These are phyloP conservation scores for Carettochelys insculpta DNA, from an alignment of 2,113 vertebrate species.

Conservation along the genomic window DNA sequence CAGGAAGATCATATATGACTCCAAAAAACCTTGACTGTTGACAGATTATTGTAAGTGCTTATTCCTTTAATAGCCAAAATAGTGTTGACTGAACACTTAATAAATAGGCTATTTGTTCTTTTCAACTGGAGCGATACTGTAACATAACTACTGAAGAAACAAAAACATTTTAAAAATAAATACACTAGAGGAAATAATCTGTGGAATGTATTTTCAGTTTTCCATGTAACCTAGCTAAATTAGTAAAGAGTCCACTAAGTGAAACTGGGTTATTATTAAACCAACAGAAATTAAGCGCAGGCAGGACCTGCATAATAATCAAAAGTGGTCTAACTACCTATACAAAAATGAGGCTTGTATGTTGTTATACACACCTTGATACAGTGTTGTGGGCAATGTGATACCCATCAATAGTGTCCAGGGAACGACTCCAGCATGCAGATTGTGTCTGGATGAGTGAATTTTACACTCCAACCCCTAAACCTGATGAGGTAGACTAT, in stretches of 20 bases:
- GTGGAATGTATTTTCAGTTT: conserved; percentile 47
- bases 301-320: neutral
- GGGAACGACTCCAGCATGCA: neutral
- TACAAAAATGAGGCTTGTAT: neutral
- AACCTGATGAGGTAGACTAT: neutral
- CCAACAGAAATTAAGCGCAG: neutral
- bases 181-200: conserved; percentile 44
- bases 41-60: conserved; percentile 69
- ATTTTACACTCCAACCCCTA: neutral
- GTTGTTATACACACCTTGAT: neutral
- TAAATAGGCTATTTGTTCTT: conserved; percentile 71
- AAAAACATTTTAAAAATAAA: conserved; percentile 52
- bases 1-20: conserved; percentile 72
- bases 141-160: conserved; percentile 42
- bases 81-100: conserved; percentile 63
- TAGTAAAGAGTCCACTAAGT: conserved; percentile 54
- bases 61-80: conserved; percentile 67
- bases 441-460: neutral
- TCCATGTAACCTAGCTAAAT: conserved; percentile 34
- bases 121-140: conserved; percentile 55
- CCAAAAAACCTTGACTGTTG: conserved; percentile 60
- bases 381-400: neutral
- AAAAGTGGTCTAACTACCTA: neutral
- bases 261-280: conserved; percentile 26
- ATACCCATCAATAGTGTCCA: neutral